Evolutionary conservation across 2,113 vertebrate genomes (phyloP), one percentile per base, ranked within the genome.

Genomic region (Perccottus glenii): DNA sequence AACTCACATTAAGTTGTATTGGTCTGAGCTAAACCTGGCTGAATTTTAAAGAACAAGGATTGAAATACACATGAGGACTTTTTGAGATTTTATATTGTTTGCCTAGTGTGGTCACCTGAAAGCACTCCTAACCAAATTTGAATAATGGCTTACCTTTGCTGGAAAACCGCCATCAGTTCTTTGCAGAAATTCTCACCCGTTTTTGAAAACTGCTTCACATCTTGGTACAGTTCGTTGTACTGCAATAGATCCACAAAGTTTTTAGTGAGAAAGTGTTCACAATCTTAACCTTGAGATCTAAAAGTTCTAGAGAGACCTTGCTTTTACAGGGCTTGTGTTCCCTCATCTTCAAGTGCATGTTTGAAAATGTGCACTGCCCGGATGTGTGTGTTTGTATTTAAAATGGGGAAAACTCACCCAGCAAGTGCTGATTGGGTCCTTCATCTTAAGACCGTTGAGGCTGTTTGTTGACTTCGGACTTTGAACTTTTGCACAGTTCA

Each of bases 101-200:
- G 38, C 38, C 38, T 40, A 40, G 3, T 49, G 15, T 49, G 16
- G 2, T 3, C 15, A 49, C 15, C 15, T 32, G 4, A 6, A 33
- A 33, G 38, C 8, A 4, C 38, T 40, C 38, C 38, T 6, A 6
- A 40, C 12, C 33, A 0, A 11, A 6, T 32, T 52, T 32, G 6
- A 38, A 8, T 6, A 19, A 2, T 48, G 58, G 10, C 43, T 19
- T 89, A 96, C 95, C 96, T 94, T 89, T 96, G 94, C 63, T 96
- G 94, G 80, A 96, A 94, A 60, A 96, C 77, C 0, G 88, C 81
- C 83, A 94, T 85, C 47, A 97, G 89, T 61, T 95, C 94, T 88
- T 95, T 96, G 86, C 94, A 95, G 91, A 95, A 95, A 78, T 85
- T 76, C 67, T 96, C 94, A 70, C 94, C 94, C 76, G 91, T 89